phyloP scores from a whole-genome alignment of 2,113 vertebrate species.

The Mus pahari region DNA sequence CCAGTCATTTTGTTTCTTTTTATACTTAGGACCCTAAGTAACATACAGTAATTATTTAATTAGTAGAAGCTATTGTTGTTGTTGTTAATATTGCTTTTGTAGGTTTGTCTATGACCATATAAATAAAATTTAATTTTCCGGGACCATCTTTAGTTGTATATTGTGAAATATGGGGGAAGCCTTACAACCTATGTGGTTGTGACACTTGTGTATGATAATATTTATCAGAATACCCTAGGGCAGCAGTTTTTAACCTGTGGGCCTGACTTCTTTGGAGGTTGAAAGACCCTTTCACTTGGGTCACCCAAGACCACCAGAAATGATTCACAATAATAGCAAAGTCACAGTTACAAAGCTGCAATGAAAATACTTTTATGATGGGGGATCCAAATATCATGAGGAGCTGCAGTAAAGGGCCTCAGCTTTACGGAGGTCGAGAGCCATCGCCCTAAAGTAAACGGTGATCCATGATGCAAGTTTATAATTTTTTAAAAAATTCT shows the following conservation, averaged over 20 bases:
- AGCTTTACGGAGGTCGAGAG: not conserved
- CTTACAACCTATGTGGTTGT: not conserved
- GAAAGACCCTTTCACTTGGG: not conserved
- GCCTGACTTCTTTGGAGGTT: not conserved
- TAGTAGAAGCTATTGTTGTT: not conserved
- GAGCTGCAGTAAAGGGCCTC: not conserved
- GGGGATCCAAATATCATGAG: not conserved
- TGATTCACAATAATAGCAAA: not conserved
- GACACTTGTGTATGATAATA: not conserved
- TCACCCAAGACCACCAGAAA: not conserved
- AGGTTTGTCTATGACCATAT: not conserved
- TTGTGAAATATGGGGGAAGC: not conserved
- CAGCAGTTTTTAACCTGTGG: not conserved
- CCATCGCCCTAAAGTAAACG: not conserved
- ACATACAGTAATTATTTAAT: not conserved
- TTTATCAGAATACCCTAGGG: not conserved
- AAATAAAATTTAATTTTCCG: not conserved
- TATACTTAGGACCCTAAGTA: not conserved
- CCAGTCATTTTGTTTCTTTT: not conserved
- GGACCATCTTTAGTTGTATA: not conserved
- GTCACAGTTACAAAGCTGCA: not conserved
- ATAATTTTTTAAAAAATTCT: not conserved
- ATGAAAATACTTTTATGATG: not conserved
- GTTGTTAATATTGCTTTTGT: not conserved
- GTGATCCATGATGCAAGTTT: not conserved